Evolutionary conservation across 2,113 vertebrate genomes (phyloP), one percentile per base, ranked within the genome.

Genomic region (Periophthalmus modestus): DNA sequence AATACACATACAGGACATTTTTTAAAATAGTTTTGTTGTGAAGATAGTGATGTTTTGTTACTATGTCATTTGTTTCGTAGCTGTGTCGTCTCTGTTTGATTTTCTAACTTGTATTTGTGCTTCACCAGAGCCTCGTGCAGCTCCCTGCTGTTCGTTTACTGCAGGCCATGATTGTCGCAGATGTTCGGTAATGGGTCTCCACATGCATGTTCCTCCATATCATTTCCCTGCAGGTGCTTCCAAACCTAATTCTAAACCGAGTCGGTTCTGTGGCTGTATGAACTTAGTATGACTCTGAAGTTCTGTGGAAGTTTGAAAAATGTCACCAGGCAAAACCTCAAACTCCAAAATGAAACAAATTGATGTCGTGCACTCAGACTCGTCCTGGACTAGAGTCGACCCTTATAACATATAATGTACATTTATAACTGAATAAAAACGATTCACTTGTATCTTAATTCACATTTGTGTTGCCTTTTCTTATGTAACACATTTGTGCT

Each of bases 171-270:
- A 77, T 9, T 11, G 16, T 43, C 4, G 7, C 33, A 72, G 39
- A 68, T 69, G 46, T 74, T 74, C 52, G 59, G 21, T 68, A 77
- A 2, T 16, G 67, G 15, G 3, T 0, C 71, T 70, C 28, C 34
- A 59, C 28, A 67, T 34, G 46, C 7, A 1, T 46, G 39, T 16
- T 24, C 9, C 33, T 59, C 7, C 36, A 5, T 19, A 55, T 66
- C 63, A 61, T 33, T 34, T 28, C 7, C n/a, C 52, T 63, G 43
- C 50, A 72, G 52, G 43, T 43, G 4, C 55, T n/a, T 1, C 3
- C 23, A 21, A 67, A 61, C 46, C 66, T 75, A n/a, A 28, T 28
- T 28, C 28, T 3, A 28, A 28, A 28, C 28, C 28, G 73, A 75
- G 43, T 66, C 14, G 55, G 62, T 74, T 63, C 52, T 46, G 24